Conservation (phyloP, 1,140 invertebrate genomes). For the Sinella curviseta region DNA sequence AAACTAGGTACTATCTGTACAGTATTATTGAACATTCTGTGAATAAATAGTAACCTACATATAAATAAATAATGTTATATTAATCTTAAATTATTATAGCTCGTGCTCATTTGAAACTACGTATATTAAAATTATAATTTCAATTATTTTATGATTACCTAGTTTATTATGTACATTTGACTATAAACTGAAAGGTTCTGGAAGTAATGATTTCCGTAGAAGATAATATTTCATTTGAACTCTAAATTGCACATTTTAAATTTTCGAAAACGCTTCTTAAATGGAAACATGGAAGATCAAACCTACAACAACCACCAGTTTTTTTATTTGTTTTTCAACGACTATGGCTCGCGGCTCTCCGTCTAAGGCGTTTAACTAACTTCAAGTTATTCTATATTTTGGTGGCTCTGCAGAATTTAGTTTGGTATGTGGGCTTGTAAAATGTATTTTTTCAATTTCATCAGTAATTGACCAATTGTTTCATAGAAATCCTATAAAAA, state of each 20-base stretch:
- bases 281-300: background rate
- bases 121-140: background rate
- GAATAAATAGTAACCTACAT: background rate
- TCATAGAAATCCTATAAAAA: too few relatives aligned
- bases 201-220: background rate
- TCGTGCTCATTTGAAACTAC: background rate
- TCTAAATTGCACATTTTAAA: slow-evolving; percentile 15
- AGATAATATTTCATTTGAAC: slow-evolving; percentile 7
- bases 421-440: too few relatives aligned
- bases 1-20: too few relatives aligned
- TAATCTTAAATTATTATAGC: slow-evolving; percentile 1
- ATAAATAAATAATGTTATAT: background rate
- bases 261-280: background rate
- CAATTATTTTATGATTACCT: background rate
- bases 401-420: too few relatives aligned
- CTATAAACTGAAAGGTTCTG: background rate
- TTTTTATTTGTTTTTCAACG: too few relatives aligned
- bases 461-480: too few relatives aligned
- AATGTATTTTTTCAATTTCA: too few relatives aligned
- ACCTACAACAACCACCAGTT: too few relatives aligned
- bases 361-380: too few relatives aligned
- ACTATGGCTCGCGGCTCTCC: too few relatives aligned
- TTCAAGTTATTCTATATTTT: too few relatives aligned
- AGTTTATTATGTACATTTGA: background rate
- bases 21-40: background rate